Base-by-base conservation (phyloP, 64 coral and sea anemone species). In the Stylophora pistillata region DNA sequence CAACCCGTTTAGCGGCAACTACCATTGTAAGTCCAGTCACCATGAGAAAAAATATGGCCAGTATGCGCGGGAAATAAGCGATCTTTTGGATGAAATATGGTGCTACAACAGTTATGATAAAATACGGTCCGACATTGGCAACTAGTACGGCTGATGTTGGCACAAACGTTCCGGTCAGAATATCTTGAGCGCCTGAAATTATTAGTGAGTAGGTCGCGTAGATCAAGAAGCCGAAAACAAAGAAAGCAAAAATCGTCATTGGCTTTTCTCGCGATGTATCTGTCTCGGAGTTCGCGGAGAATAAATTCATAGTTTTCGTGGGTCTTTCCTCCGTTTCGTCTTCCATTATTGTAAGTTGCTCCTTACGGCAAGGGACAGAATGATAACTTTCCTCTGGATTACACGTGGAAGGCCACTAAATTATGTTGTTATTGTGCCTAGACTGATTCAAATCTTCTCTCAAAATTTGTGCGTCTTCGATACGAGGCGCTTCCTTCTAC, bases 141-240 rank as follows among this genome's bases (percentile, higher is more conserved):
- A 96, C 68, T 9, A 96, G 58, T 26, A 96, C 94, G 23, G 92
- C 76, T 2, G 94, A 96, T 1, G 94, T 96, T 23, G 91, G 95
- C 16, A 97, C 95, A 32, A 90, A 81, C 5, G 95, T 97, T 76
- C 91, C 95, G 0, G 90, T 77, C 10, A 97, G 78, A 82, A 97
- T 97, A 59, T 97, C 95, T 87, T 97, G 91, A 77, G 95, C 91
- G n/a, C 91, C 95, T 1, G 95, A 84, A 59, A 96, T 96, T 20
- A 96, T 93, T 17, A 96, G 30, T 26, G 95, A 96, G 69, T 96
- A 96, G 27, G 82, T 89, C n/a, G 92, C 91, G 55, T 96, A 96
- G 18, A 96, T 93, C 53, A 96, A 58, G 54, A 96, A 96, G 0
- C 95, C 95, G 31, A 96, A 96, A 27, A 96, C 86, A 28, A 87